Evolutionary conservation across 2,888 invertebrate genomes (phyloP).

Genomic region (Drosophila percnosoma): DNA sequence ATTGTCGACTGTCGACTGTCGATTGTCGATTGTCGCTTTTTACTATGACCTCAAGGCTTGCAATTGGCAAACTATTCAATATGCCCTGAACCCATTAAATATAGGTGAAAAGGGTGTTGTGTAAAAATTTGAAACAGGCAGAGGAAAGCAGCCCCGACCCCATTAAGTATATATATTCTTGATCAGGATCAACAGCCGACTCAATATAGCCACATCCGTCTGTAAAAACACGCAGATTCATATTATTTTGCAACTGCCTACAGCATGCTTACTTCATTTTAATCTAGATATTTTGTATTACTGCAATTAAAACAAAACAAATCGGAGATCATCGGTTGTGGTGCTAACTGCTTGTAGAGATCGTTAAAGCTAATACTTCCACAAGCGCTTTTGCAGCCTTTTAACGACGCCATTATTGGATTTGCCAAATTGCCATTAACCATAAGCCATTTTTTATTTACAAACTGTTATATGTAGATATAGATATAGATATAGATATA

Average conservation of each 20-base stretch:
- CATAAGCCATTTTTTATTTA: neutral
- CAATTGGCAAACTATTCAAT: neutral
- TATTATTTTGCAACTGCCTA: neutral
- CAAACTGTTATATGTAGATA: too few relatives aligned
- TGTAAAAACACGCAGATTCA: neutral
- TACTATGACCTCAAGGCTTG: neutral
- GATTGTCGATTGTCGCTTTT: conserved; percentile 13
- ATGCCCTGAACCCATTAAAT: neutral
- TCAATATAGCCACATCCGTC: neutral
- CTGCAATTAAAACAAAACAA: neutral
- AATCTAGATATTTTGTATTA: neutral
- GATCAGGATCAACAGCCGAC: neutral
- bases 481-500: too few relatives aligned
- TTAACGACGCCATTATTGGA: conserved; percentile 1
- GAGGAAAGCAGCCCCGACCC: neutral
- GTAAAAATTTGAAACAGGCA: neutral
- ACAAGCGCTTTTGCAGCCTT: neutral
- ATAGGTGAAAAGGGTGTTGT: too few relatives aligned
- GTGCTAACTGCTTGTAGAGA: neutral
- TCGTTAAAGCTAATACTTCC: neutral
- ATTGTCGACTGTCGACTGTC: neutral
- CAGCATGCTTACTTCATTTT: neutral
- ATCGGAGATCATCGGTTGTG: neutral
- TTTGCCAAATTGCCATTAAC: neutral
- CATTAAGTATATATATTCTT: neutral